A percentile compares a stretch with the other conserved stretches of the same genome.
Evolutionary conservation across 2,797 vertebrate species (phyloP).

Genomic region (Sebastiscus albofasciatus): DNA sequence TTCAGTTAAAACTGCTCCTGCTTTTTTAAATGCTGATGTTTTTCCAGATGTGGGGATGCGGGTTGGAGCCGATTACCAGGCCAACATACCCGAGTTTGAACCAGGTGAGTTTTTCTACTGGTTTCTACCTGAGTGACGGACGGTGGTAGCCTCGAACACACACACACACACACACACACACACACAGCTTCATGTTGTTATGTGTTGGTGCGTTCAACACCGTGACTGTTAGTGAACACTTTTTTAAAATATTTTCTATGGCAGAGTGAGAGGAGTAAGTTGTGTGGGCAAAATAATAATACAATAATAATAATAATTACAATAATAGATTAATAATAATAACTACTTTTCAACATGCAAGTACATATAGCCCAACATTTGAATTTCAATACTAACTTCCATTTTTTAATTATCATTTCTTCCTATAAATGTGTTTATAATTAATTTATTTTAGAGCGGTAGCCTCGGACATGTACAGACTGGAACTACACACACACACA

Average conservation of each 20-base stretch:
- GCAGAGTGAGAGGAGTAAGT: neutral
- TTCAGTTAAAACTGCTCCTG: fast-evolving
- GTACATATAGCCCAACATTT: no score
- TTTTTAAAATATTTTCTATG: neutral
- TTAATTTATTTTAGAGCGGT: slow-evolving; percentile 17
- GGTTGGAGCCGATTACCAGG: slow-evolving; percentile 95
- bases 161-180: neutral
- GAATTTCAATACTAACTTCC: neutral
- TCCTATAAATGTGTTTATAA: neutral
- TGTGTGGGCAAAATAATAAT: neutral
- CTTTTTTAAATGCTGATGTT: neutral
- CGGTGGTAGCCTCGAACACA: slow-evolving; percentile 63
- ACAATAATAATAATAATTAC: neutral
- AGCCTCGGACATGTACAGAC: slow-evolving; percentile 49
- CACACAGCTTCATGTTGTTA: neutral
- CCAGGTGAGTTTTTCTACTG: slow-evolving; percentile 84
- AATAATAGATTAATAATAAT: neutral
- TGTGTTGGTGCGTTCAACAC: neutral
- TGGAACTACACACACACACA: neutral
- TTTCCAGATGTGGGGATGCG: slow-evolving; percentile 97
- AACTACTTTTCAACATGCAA: neutral
- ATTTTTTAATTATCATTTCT: neutral
- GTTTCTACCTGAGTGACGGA: neutral
- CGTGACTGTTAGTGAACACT: neutral
- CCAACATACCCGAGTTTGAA: slow-evolving; percentile 93